Percentiles rank a stretch among this genome's conserved stretches.
Conservation (phyloP, 2,113 vertebrate species). For the Tyrannus savana region DNA sequence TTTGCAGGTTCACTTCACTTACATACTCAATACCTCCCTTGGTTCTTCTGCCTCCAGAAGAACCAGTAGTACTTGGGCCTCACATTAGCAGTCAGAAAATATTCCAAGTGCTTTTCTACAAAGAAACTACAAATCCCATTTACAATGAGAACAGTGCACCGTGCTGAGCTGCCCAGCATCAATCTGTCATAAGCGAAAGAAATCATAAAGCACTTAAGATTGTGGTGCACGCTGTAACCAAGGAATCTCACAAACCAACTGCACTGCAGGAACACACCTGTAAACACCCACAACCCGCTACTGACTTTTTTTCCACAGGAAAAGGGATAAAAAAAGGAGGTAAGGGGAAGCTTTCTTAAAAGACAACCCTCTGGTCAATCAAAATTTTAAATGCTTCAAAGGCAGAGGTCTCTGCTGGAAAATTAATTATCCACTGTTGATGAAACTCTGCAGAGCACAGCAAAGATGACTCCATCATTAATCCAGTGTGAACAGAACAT, state of each 20-base stretch:
- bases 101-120: not conserved
- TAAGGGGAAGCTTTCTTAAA: not conserved
- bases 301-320: not conserved
- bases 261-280: not conserved
- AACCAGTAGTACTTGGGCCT: not conserved
- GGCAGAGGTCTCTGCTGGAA: not conserved
- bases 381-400: not conserved
- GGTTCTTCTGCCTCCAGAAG: not conserved
- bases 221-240: not conserved
- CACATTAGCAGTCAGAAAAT: not conserved
- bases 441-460: not conserved
- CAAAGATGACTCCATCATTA: not conserved
- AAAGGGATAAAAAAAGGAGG: not conserved
- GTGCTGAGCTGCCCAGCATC: not conserved
- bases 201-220: not conserved
- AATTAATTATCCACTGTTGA: not conserved
- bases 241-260: not conserved
- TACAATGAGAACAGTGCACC: not conserved
- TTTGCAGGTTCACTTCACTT: not conserved
- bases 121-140: not conserved
- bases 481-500: not conserved
- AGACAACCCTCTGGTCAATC: not conserved
- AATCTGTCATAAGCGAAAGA: not conserved
- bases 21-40: not conserved
- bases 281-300: not conserved